Percentiles rank a stretch among this genome's conserved stretches.
phyloP scores from a whole-genome alignment of 92 coral and sea anemone genomes.

The Hydrozoanthus gracilis region DNA sequence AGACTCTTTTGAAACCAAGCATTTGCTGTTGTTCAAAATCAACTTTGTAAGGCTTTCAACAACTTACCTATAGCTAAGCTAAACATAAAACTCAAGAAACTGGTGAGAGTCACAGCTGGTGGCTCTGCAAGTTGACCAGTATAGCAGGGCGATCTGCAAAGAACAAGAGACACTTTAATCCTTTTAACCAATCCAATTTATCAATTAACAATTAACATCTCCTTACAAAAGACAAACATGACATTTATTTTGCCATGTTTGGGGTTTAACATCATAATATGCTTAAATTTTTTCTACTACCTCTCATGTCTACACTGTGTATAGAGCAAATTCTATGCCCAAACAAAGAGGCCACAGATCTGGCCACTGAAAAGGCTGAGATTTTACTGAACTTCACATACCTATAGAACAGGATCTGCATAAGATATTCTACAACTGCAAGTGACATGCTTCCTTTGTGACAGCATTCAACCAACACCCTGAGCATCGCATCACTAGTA shows the following conservation, averaged over 20 bases:
- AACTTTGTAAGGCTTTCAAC: neutral
- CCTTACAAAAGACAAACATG: too few relatives aligned
- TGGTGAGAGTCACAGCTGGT: slow-evolving; percentile 53
- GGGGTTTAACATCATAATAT: too few relatives aligned
- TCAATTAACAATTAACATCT: neutral
- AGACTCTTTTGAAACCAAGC: neutral
- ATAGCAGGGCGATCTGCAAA: slow-evolving; percentile 71
- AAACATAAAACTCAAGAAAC: slow-evolving; percentile 67
- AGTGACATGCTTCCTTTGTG: slow-evolving; percentile 42
- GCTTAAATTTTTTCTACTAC: too few relatives aligned
- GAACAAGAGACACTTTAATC: neutral
- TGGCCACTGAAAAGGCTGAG: too few relatives aligned
- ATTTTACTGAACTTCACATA: slow-evolving; percentile 3
- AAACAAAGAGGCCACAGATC: too few relatives aligned
- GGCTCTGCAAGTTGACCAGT: slow-evolving; percentile 31
- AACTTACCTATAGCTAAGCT: slow-evolving; percentile 73
- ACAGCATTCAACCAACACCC: slow-evolving; percentile 65
- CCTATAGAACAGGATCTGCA: slow-evolving; percentile 81
- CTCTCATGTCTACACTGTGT: too few relatives aligned
- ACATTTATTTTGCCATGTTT: too few relatives aligned
- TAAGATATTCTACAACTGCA: slow-evolving; percentile 62
- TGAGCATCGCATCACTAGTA: slow-evolving; percentile 51
- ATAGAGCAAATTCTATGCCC: too few relatives aligned
- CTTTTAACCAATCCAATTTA: too few relatives aligned
- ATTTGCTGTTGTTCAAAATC: neutral